Base-by-base conservation (phyloP, 2,888 invertebrate species). In the Chaetogeoica ovagalla region DNA sequence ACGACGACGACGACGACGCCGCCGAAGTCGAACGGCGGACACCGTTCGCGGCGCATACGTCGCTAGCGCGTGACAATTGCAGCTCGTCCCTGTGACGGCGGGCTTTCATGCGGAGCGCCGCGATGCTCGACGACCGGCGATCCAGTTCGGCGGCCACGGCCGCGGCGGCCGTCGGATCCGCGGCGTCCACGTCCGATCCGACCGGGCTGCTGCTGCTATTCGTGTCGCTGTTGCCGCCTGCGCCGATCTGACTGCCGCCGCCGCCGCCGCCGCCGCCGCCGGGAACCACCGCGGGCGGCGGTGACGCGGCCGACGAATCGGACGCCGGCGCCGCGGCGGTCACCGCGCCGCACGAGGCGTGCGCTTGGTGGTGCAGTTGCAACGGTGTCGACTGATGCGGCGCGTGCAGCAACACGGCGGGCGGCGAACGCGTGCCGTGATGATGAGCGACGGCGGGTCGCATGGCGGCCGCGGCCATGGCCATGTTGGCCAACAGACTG, bases 91-190 rank as follows among this genome's bases (percentile, higher is more conserved):
- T 84, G 86, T 96, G 95, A 86, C 96, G 96, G 74, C 96, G 89
- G 0, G 96, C 96, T 84, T 95, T 95, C 84, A 95, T 89, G 83
- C 96, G 88, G 60, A 96, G 87, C 0, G 94, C 93, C 0, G 95
- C 95, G 84, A 96, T 96, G 85, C 95, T 95, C 52, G 94, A 94
- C 84, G 93, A 93, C 84, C 95, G 88, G 83, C 94, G 88, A 86
- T 85, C 17, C 84, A 85, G 7, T 85, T 83, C 0, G 19, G 68
- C 77, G 21, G 68, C 77, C 3, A 85, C 17, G 84, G 85, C 8
- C 85, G 83, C 0, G 7, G n/a, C 57, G 21, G 57, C 0, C 6
- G 57, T 23, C 11, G 69, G 23, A 4, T 74, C 74, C 52, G 55
- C 55, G 30, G 48, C 48, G 48, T 7, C 94, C 8, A 9, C 70